Evolutionary conservation across 2,888 invertebrate genomes (phyloP).

Genomic region (Sminthurides aquaticus): DNA sequence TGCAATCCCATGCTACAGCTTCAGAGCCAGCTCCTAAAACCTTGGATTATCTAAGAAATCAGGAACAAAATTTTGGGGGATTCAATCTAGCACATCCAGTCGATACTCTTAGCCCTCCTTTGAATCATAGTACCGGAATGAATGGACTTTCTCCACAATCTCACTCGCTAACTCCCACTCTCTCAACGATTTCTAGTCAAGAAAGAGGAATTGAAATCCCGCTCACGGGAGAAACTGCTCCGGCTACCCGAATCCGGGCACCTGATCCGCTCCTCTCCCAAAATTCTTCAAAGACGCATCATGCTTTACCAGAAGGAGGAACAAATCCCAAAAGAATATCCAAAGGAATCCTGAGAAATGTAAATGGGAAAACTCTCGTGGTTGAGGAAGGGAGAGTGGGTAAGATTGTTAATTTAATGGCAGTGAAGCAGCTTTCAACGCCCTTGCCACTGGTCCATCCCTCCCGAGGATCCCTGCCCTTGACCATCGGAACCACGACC

Average conservation of each 20-base stretch:
- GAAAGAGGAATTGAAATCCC: no score
- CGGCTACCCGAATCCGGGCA: background rate
- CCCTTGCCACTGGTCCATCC: background rate
- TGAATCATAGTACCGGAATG: background rate
- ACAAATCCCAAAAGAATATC: slow-evolving; percentile 1
- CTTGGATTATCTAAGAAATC: no score
- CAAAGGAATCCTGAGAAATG: background rate
- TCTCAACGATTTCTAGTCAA: background rate
- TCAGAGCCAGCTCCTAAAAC: background rate
- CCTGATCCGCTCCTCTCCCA: background rate
- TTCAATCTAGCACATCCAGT: background rate
- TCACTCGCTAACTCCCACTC: background rate
- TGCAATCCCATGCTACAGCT: background rate
- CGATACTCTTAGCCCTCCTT: no score
- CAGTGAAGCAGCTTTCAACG: background rate
- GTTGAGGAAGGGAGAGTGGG: slow-evolving; percentile 1
- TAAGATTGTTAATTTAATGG: background rate
- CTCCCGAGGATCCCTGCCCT: no score
- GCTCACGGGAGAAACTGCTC: no score
- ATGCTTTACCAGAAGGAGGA: background rate
- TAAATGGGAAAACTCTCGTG: background rate
- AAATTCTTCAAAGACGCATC: background rate
- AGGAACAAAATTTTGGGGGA: background rate
- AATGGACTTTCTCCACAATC: background rate
- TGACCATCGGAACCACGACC: background rate